Conservation (phyloP, 1,140 invertebrate species). For the Pseudomyrmex sp. region DNA sequence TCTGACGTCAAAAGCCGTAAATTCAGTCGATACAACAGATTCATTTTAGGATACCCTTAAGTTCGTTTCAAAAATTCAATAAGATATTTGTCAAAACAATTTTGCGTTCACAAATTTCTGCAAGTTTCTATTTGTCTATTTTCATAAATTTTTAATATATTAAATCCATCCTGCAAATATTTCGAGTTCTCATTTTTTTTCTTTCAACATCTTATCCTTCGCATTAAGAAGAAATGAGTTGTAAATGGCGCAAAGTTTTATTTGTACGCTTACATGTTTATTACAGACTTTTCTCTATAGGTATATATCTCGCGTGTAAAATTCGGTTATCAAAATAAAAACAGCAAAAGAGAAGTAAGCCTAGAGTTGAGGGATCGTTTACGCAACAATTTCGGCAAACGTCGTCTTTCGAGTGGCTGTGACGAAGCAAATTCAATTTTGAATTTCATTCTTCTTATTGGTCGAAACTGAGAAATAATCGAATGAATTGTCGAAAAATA, state of each 20-base stretch:
- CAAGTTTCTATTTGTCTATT: slow-evolving; percentile 38
- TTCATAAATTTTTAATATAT: background rate
- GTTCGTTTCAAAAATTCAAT: no score
- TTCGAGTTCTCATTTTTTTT: background rate
- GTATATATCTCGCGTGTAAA: slow-evolving; percentile 80
- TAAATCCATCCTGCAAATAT: background rate
- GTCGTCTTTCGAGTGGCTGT: background rate
- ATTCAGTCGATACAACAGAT: no score
- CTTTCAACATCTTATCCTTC: background rate
- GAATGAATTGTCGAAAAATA: background rate
- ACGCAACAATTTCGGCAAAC: background rate
- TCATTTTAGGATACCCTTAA: no score
- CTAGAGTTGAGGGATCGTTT: slow-evolving; percentile 74
- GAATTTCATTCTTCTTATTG: background rate
- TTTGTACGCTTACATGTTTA: slow-evolving; percentile 82
- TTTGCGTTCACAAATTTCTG: no score
- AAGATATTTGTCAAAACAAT: no score
- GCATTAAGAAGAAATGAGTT: slow-evolving; percentile 33
- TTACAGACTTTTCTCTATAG: slow-evolving; percentile 82
- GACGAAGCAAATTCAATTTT: background rate
- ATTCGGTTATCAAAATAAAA: slow-evolving; percentile 84
- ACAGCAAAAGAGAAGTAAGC: slow-evolving; percentile 60
- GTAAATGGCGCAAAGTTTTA: slow-evolving; percentile 81
- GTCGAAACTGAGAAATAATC: slow-evolving; percentile 4
- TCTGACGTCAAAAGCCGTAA: no score